Conservation (phyloP, 2,888 invertebrate genomes). For the Hylaea fasciaria region DNA sequence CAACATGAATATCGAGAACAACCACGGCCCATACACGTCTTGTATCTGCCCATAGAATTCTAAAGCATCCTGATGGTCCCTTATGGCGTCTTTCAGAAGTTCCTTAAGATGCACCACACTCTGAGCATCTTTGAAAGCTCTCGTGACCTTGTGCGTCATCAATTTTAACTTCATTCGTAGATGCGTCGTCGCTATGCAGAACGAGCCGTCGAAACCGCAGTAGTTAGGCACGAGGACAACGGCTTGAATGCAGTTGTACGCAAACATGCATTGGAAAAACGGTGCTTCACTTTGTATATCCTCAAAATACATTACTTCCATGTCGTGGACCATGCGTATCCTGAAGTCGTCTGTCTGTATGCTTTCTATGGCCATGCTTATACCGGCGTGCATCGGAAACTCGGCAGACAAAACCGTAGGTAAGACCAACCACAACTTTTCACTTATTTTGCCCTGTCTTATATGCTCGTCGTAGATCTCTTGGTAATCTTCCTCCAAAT, state of each 20-base stretch:
- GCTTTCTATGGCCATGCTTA: slow-evolving; percentile 58
- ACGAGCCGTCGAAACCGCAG: slow-evolving; percentile 68
- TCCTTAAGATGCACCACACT: too few species aligned
- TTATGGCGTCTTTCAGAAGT: slow-evolving; percentile 56
- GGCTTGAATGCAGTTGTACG: slow-evolving; percentile 59
- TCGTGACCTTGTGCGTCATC: slow-evolving; percentile 55
- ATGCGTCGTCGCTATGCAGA: slow-evolving; percentile 68
- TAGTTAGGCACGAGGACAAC: slow-evolving; percentile 59
- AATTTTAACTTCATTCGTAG: slow-evolving; percentile 66
- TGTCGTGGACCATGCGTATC: slow-evolving; percentile 67
- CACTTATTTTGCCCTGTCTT: slow-evolving; percentile 55
- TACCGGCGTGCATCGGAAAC: slow-evolving; percentile 64
- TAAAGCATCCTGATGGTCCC: slow-evolving; percentile 64
- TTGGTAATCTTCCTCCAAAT: slow-evolving; percentile 59
- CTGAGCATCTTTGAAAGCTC: slow-evolving; percentile 56
- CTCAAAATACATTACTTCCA: slow-evolving; percentile 62
- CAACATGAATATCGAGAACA: slow-evolving; percentile 60
- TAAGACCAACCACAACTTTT: slow-evolving; percentile 62
- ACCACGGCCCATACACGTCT: slow-evolving; percentile 61
- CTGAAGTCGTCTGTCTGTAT: slow-evolving; percentile 56
- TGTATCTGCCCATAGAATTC: slow-evolving; percentile 59
- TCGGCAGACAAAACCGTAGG: slow-evolving; percentile 57
- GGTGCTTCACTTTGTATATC: slow-evolving; percentile 66
- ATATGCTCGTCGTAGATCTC: slow-evolving; percentile 59
- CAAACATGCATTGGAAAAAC: slow-evolving; percentile 65